Conservation (phyloP, 2,888 invertebrate genomes). For the Holacanthella duospinosa region DNA sequence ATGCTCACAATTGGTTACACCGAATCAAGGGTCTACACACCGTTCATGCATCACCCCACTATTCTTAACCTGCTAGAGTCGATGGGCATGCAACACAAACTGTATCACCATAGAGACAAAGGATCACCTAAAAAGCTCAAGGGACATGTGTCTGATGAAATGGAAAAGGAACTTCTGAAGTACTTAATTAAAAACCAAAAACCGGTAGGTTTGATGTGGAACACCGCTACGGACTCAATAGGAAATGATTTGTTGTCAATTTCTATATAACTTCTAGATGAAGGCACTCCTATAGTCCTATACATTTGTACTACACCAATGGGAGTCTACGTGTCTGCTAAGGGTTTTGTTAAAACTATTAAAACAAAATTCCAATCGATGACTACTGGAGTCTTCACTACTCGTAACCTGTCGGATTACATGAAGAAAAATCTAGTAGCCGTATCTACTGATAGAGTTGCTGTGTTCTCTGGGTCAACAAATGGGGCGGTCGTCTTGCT, state of each 20-base stretch:
- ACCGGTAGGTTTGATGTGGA: neutral
- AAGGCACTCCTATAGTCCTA: neutral
- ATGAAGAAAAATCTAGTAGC: neutral
- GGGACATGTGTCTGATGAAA: neutral
- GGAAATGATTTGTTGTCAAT: neutral
- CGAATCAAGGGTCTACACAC: neutral
- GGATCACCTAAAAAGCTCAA: neutral
- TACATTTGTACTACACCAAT: neutral
- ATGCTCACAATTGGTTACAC: neutral
- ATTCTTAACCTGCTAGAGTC: neutral
- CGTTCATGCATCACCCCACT: neutral
- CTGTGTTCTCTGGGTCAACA: neutral
- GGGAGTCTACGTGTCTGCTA: neutral
- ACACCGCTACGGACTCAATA: neutral
- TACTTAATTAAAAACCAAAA: neutral
- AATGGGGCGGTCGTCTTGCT: neutral
- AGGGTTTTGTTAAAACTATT: neutral
- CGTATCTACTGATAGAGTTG: neutral
- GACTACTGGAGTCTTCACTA: neutral
- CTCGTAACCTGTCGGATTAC: neutral
- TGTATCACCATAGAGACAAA: neutral
- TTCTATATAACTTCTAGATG: neutral
- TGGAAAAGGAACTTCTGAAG: neutral
- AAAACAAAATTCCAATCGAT: neutral
- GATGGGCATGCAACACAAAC: neutral